Percentiles rank a stretch among this genome's conserved stretches.
These are phyloP conservation scores for Cephus pulcher DNA, from an alignment of 2,888 invertebrate genomes.

Conservation along the genomic window DNA sequence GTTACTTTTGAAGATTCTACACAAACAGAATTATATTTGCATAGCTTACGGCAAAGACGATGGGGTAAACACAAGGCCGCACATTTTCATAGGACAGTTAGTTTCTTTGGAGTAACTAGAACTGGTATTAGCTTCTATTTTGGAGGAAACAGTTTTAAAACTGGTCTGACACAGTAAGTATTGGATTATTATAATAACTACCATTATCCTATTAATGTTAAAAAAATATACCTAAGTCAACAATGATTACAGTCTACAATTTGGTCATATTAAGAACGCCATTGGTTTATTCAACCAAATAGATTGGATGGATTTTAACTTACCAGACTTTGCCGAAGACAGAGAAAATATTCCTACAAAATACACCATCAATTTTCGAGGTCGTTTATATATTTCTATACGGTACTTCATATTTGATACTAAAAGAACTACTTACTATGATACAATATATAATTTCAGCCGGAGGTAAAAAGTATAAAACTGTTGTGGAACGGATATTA, in stretches of 20 bases:
- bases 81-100: slow-evolving; percentile 56
- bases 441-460: slow-evolving; percentile 32
- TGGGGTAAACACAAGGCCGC: slow-evolving; percentile 61
- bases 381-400: slow-evolving; percentile 58
- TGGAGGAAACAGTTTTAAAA: slow-evolving; percentile 69
- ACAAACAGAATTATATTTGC: slow-evolving; percentile 66
- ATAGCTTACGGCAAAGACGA: slow-evolving; percentile 68
- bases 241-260: slow-evolving; percentile 66
- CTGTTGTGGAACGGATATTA: slow-evolving; percentile 35
- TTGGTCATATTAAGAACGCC: slow-evolving; percentile 69
- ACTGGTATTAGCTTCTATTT: slow-evolving; percentile 73
- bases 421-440: not conserved
- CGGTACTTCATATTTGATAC: not conserved
- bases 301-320: slow-evolving; percentile 66
- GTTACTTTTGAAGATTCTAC: slow-evolving; percentile 67
- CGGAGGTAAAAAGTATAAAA: slow-evolving; percentile 36
- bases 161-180: slow-evolving; percentile 72
- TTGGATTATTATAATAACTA: slow-evolving; percentile 1
- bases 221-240: slow-evolving; percentile 2
- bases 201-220: slow-evolving; percentile 2
- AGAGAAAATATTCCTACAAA: slow-evolving; percentile 65
- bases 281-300: slow-evolving; percentile 65
- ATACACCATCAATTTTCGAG: slow-evolving; percentile 68
- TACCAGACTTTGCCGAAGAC: slow-evolving; percentile 68
- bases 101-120: slow-evolving; percentile 64